Base-by-base conservation (phyloP, 1,140 invertebrate genomes). In the Diorhabda elongata region DNA sequence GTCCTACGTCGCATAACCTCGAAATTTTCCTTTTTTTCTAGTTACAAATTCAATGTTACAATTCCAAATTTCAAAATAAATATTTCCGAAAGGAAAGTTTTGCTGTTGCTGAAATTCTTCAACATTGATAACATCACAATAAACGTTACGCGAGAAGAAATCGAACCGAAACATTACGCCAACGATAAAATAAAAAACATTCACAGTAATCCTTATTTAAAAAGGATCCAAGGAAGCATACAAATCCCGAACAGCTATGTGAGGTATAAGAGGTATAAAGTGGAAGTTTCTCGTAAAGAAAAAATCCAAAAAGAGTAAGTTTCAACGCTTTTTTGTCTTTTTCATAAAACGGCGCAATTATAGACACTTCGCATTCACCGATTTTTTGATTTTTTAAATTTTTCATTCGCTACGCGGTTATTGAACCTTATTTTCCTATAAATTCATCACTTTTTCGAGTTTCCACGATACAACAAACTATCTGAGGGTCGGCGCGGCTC, bases 1-100 rank as follows among this genome's bases (percentile, higher is more conserved):
- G 6, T 44, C n/a, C 42, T 8, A 11, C 42, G n/a, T 43, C 42
- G 42, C 59, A 43, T 45, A 41, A 5, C 43, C 45, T n/a, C 26
- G 57, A 69, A 57, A 56, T 43, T 64, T 26, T n/a, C 43, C 47
- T 42, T 70, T 61, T 41, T 64, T 74, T 76, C 58, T 80, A 92
- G 91, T 76, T 88, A 91, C 71, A 95, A 95, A 83, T 81, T 94
- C 26, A 92, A 92, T 70, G 84, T 92, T 44, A 87, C 86, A 2
- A 81, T 93, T 43, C 88, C 88, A 9, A 89, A 87, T 64, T 67
- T 94, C 3, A 93, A 92, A 73, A 80, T 94, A 8, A 93, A 93
- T 79, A 78, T 94, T 64, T 93, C 92, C 2, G 92, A 94, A 80
- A 84, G 87, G 47, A 88, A 90, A 75, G 83, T 93, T 42, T 83